Evolutionary conservation across 2,797 vertebrate genomes (phyloP), one percentile per base, ranked within the genome.

Genomic region (Ceryle rudis): DNA sequence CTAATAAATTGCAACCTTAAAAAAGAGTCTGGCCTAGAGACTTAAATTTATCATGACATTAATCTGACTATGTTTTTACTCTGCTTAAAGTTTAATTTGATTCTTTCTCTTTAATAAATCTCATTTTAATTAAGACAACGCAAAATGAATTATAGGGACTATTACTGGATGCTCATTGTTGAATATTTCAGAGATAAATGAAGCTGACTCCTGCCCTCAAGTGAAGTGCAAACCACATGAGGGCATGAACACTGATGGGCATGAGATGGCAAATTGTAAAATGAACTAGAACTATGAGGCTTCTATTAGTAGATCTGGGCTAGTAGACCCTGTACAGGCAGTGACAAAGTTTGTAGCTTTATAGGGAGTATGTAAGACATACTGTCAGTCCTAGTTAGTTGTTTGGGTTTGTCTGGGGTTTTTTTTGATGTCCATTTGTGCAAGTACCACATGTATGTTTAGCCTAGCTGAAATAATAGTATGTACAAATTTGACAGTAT

Each of bases 1-100:
- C n/a, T 93, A 93, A 94, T 96, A 95, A 74, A 96, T 92, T 81
- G 51, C 33, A 83, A 44, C 60, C 72, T 92, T 95, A 85, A 88
- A 97, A 95, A 88, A 89, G 54, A 91, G 66, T 95, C 52, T 95
- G 66, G 62, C 52, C 71, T 80, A 91, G 66, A 94, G 83, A 97
- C 55, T 93, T 91, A 87, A 86, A 95, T 96, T 94, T 95, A 96
- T 95, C 92, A 55, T 75, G 49, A 83, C 78, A 93, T 92, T 94
- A 87, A 90, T 95, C 95, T 96, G 69, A 57, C 93, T 80, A 35
- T 91, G 69, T 95, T 97, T 97, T 72, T 92, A 72, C 62, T 90
- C 75, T 89, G 52, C 69, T 86, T 89, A 93, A 95, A 94, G 70
- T 96, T 96, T 97, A 95, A 97, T 97, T 97, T 96, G 87, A 96